These are phyloP conservation scores for Edolisoma coerulescens DNA, from an alignment of 2,113 vertebrate species.

Conservation along the genomic window DNA sequence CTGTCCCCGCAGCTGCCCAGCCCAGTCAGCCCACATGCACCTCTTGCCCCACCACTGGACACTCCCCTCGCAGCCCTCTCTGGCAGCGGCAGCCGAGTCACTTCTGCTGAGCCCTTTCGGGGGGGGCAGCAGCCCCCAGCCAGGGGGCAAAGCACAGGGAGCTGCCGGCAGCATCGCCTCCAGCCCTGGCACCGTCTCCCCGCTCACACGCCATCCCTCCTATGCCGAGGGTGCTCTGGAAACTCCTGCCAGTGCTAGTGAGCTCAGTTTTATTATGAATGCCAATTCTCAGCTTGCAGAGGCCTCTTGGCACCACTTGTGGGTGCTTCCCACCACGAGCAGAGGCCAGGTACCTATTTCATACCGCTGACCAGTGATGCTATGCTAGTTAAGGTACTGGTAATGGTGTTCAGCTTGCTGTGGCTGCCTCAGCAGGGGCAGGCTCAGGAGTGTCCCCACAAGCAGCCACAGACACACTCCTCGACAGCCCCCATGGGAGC, in stretches of 20 bases:
- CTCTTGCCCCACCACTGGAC: fast-evolving
- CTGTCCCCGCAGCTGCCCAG: neutral
- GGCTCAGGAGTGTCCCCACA: neutral
- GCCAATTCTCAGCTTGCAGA: neutral
- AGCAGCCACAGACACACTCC: neutral
- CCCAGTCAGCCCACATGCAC: fast-evolving
- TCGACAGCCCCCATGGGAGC: neutral
- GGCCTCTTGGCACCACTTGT: neutral
- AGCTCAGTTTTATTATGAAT: neutral
- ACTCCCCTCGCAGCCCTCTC: neutral
- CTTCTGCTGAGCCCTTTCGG: neutral
- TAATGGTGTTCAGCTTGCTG: neutral
- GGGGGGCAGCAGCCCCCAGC: neutral
- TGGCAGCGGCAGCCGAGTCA: fast-evolving
- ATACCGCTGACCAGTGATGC: neutral
- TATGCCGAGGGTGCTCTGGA: neutral
- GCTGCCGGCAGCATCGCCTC: neutral
- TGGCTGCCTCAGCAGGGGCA: neutral
- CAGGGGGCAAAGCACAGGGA: fast-evolving
- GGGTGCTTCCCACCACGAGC: neutral
- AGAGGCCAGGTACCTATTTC: neutral
- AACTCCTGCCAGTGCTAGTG: neutral
- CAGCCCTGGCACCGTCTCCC: neutral
- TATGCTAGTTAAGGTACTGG: neutral
- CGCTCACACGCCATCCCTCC: neutral